Evolutionary conservation across 2,113 vertebrate genomes (phyloP), one percentile per base, ranked within the genome.

Genomic region (Sylvia atricapilla): DNA sequence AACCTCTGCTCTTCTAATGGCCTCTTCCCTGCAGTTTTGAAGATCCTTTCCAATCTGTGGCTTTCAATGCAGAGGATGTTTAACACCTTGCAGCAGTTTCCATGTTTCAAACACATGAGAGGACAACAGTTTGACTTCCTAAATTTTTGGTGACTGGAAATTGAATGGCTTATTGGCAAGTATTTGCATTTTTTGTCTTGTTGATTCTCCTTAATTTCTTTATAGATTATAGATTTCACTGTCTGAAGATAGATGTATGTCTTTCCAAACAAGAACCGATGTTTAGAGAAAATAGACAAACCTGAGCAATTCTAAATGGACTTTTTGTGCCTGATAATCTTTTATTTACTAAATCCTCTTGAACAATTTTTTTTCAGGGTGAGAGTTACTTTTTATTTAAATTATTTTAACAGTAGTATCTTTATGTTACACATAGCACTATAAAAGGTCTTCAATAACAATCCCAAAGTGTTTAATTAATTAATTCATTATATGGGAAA

Each of bases 401-500:
- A 82, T 90, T 87, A 43, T 86, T 84, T 93, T 87, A 93, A 84
- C 81, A 78, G 64, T 60, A 72, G 5, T 50, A 39, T 84, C 41
- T 84, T 80, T 93, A 47, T 89, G 50, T 66, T 94, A 74, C 27
- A 75, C 9, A 41, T 73, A 75, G 64, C 19, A 69, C 37, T 62
- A 67, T 85, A 89, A 95, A 92, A 97, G 20, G 9, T 90, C 27
- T 92, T 96, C 23, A 20, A 49, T 89, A 87, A 87, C 24, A 31
- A 78, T 52, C 44, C 75, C 23, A 66, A 78, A 90, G 43, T 76
- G 70, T 10, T 91, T 94, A 95, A 50, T 92, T 93, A 97, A 96
- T 95, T 93, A 94, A 97, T 95, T 96, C 94, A 89, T 76, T 96
- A 10, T 62, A 64, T 95, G 67, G 68, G 59, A 92, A 94, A 97